These are phyloP conservation scores for Bugulina stolonifera DNA, from an alignment of 2,888 invertebrate genomes.

Conservation along the genomic window DNA sequence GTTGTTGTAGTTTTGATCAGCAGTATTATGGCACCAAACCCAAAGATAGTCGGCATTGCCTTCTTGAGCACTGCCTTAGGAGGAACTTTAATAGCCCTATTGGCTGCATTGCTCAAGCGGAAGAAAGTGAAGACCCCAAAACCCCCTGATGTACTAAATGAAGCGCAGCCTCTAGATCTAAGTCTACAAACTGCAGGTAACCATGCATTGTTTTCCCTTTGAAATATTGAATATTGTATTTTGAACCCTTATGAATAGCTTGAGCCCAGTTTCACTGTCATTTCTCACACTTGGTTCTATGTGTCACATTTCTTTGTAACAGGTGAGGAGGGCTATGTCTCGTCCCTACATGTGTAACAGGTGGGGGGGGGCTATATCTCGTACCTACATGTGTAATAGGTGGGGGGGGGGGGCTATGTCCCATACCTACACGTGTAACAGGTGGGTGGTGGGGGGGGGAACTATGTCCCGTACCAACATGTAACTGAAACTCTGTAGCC, in stretches of 20 bases:
- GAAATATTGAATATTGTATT: not conserved
- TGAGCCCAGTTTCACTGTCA: not conserved
- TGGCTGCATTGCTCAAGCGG: conserved; percentile 64
- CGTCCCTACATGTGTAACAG: too few relatives aligned
- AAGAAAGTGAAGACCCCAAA: conserved; percentile 27
- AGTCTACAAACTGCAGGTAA: not conserved
- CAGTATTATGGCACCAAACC: not conserved
- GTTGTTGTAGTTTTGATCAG: not conserved
- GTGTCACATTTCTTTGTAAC: too few relatives aligned
- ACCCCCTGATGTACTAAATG: conserved; percentile 18
- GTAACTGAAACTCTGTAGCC: too few relatives aligned
- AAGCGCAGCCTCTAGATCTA: not conserved
- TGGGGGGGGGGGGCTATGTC: too few relatives aligned
- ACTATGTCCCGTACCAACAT: too few relatives aligned
- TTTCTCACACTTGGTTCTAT: not conserved
- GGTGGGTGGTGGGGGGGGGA: too few relatives aligned
- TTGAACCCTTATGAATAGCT: not conserved
- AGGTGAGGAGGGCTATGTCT: too few relatives aligned
- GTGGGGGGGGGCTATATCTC: too few relatives aligned
- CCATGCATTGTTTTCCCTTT: not conserved
- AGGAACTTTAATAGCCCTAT: conserved; percentile 72
- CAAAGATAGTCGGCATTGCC: conserved; percentile 59
- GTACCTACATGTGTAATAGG: too few relatives aligned
- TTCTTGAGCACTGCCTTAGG: conserved; percentile 71
- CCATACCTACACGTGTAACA: too few relatives aligned